Percentiles rank a stretch among this genome's conserved stretches.
Conservation (phyloP, 2,113 vertebrate species). For the Xerus inauris region DNA sequence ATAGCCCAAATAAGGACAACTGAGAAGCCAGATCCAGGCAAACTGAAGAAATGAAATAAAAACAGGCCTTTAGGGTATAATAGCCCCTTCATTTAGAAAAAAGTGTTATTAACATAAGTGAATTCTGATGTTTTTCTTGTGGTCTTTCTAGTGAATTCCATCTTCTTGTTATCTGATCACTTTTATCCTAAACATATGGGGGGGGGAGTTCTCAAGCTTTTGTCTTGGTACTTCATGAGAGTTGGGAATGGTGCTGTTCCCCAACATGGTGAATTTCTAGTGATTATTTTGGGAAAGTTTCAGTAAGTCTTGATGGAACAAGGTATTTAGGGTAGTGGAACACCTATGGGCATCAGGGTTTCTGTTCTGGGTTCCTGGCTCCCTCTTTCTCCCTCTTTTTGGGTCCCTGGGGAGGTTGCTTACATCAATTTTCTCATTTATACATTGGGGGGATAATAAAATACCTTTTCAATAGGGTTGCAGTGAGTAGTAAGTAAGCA, state of each 20-base stretch:
- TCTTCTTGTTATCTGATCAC: slow-evolving; percentile 27
- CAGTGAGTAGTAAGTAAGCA: background rate
- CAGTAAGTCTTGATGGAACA: background rate
- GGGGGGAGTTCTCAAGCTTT: background rate
- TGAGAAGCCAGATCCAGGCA: slow-evolving; percentile 5
- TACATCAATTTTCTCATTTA: background rate
- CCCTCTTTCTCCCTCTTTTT: background rate
- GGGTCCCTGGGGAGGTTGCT: background rate
- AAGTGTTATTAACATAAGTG: slow-evolving; percentile 28
- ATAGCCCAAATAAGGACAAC: slow-evolving; percentile 48
- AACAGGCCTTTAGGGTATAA: slow-evolving; percentile 61
- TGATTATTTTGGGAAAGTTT: background rate
- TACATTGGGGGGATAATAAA: background rate
- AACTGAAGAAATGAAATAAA: slow-evolving; percentile 67
- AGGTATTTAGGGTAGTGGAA: background rate
- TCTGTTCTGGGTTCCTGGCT: background rate
- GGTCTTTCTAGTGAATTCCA: slow-evolving; percentile 51
- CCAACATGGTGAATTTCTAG: background rate
- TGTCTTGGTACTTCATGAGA: background rate
- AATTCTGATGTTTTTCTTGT: slow-evolving; percentile 41
- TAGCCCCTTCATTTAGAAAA: slow-evolving; percentile 49
- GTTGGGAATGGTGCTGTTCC: background rate
- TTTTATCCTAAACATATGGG: background rate
- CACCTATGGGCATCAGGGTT: accelerated
- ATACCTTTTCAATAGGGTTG: background rate